Evolutionary conservation across 2,797 vertebrate species (phyloP).

Genomic region (Xiphorhynchus erythropygius): DNA sequence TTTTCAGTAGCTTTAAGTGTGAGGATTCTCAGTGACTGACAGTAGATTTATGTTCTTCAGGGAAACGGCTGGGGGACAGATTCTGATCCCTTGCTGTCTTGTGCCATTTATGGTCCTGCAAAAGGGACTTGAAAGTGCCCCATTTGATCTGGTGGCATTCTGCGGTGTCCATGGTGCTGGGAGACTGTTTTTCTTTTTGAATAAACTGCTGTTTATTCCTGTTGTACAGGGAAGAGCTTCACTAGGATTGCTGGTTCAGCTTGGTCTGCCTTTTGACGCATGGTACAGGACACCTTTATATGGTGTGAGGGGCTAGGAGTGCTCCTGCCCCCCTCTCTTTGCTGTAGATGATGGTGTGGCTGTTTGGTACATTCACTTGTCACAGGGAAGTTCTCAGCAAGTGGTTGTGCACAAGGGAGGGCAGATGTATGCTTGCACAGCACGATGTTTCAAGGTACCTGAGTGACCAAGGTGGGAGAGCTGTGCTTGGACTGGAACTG

Average conservation of each 20-base stretch:
- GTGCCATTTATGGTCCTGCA: not conserved
- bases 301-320: not conserved
- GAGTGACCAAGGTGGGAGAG: accelerated
- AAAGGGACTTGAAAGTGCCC: not conserved
- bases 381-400: not conserved
- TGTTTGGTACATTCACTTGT: accelerated
- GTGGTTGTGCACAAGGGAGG: not conserved
- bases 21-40: not conserved
- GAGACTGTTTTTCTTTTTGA: not conserved
- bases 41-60: not conserved
- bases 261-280: accelerated
- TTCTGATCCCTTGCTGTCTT: not conserved
- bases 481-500: not conserved
- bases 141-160: not conserved
- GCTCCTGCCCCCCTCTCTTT: not conserved
- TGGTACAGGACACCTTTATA: not conserved
- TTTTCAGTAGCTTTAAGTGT: not conserved
- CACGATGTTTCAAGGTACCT: accelerated
- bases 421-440: not conserved
- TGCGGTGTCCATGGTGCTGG: not conserved
- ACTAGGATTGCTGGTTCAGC: not conserved
- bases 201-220: not conserved
- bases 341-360: not conserved
- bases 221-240: not conserved
- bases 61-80: not conserved